phyloP scores from a whole-genome alignment of 2,797 vertebrate genomes.

The Oophaga sylvatica region DNA sequence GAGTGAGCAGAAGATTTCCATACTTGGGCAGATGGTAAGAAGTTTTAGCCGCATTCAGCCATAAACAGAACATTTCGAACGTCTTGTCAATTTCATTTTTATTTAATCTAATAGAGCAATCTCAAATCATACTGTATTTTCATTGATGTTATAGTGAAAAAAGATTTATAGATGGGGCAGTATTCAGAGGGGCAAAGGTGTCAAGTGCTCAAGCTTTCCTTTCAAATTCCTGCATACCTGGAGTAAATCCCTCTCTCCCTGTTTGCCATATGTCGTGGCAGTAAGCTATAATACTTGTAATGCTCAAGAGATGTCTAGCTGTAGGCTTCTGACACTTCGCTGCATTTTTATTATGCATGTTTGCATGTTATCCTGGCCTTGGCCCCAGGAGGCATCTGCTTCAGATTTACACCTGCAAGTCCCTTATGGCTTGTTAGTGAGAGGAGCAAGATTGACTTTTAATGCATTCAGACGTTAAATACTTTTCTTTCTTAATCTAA shows the following conservation, averaged over 20 bases:
- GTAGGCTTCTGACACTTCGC: neutral
- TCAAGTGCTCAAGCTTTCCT: neutral
- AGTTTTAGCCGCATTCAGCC: conserved; percentile 11
- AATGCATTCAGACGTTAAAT: neutral
- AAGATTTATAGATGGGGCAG: neutral
- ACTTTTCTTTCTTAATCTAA: neutral
- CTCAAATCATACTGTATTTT: neutral
- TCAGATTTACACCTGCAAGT: neutral
- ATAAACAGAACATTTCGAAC: neutral
- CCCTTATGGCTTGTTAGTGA: neutral
- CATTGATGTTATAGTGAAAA: too few relatives aligned
- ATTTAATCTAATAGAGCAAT: neutral
- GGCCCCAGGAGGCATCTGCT: neutral
- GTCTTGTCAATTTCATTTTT: neutral
- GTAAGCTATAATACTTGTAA: neutral
- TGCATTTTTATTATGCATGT: neutral
- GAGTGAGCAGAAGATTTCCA: conserved; percentile 76
- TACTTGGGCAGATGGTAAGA: conserved; percentile 82
- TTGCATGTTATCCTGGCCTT: neutral
- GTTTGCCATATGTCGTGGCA: neutral
- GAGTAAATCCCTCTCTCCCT: neutral
- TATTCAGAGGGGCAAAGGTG: neutral
- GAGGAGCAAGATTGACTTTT: neutral
- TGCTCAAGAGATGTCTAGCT: neutral
- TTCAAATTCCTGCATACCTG: neutral